phyloP scores from a whole-genome alignment of 2,797 vertebrate species.

The Rhabdomys pumilio region DNA sequence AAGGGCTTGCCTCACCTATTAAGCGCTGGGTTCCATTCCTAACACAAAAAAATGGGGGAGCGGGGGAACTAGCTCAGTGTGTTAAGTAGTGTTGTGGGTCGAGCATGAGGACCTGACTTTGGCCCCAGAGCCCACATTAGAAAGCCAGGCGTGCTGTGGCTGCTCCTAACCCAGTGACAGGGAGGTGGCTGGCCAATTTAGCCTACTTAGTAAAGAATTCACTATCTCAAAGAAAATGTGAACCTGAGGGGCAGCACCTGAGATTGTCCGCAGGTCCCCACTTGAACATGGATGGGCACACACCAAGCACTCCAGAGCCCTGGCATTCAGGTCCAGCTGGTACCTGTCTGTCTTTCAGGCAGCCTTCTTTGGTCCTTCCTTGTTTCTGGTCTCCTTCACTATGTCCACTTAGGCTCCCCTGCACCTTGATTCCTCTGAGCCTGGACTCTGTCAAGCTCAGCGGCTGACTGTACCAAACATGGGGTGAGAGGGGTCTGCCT shows the following conservation, averaged over 20 bases:
- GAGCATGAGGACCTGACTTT: not conserved
- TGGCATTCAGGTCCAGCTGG: not conserved
- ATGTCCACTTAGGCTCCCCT: not conserved
- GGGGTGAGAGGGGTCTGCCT: not conserved
- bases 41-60: not conserved
- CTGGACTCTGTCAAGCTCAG: not conserved
- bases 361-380: not conserved
- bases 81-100: not conserved
- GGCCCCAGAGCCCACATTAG: not conserved
- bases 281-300: not conserved
- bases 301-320: not conserved
- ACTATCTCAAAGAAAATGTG: not conserved
- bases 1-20: not conserved
- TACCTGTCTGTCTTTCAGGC: conserved; percentile 15
- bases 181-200: not conserved
- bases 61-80: not conserved
- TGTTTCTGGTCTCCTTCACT: not conserved
- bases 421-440: not conserved
- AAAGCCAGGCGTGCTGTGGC: not conserved
- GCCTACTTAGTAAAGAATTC: not conserved
- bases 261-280: not conserved
- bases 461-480: not conserved
- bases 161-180: not conserved
- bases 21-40: not conserved
- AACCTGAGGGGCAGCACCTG: not conserved